phyloP scores from a whole-genome alignment of 2,797 vertebrate species.

The Discoglossus pictus region DNA sequence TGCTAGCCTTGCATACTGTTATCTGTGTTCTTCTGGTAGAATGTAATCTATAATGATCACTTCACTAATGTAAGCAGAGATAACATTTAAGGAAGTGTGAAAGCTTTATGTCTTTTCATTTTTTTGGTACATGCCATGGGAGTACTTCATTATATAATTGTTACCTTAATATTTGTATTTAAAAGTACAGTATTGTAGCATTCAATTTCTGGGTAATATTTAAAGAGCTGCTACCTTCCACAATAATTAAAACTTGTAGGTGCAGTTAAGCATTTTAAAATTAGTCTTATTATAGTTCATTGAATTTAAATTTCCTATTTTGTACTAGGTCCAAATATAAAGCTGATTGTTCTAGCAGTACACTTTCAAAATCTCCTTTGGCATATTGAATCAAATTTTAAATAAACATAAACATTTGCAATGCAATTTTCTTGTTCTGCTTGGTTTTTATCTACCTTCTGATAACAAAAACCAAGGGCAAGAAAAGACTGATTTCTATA shows the following conservation, averaged over 20 bases:
- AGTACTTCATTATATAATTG: slow-evolving; percentile 14
- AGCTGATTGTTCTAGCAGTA: not conserved
- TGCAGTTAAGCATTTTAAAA: slow-evolving; percentile 40
- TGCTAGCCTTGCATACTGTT: no score
- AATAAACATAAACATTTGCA: no score
- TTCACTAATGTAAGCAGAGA: slow-evolving; percentile 20
- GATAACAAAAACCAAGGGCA: no score
- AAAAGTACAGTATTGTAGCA: slow-evolving; percentile 13
- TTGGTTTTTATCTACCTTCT: no score
- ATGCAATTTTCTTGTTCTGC: no score
- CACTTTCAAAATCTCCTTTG: not conserved
- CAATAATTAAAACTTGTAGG: slow-evolving; percentile 32
- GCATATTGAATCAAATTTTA: not conserved
- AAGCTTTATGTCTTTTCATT: slow-evolving; percentile 19
- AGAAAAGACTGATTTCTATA: no score
- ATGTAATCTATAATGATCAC: slow-evolving; percentile 1
- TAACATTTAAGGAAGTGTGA: slow-evolving; percentile 33
- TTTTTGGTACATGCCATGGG: slow-evolving; percentile 6
- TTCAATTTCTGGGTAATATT: slow-evolving; percentile 26
- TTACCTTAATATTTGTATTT: slow-evolving; percentile 17
- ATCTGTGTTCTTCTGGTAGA: no score
- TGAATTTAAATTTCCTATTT: slow-evolving; percentile 16
- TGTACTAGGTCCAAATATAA: slow-evolving; percentile 24
- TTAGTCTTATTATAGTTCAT: slow-evolving; percentile 33
- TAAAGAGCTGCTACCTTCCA: slow-evolving; percentile 28